A percentile compares a stretch with the other conserved stretches of the same genome.
Evolutionary conservation across 2,888 invertebrate genomes (phyloP).

Genomic region (Tuta absoluta): DNA sequence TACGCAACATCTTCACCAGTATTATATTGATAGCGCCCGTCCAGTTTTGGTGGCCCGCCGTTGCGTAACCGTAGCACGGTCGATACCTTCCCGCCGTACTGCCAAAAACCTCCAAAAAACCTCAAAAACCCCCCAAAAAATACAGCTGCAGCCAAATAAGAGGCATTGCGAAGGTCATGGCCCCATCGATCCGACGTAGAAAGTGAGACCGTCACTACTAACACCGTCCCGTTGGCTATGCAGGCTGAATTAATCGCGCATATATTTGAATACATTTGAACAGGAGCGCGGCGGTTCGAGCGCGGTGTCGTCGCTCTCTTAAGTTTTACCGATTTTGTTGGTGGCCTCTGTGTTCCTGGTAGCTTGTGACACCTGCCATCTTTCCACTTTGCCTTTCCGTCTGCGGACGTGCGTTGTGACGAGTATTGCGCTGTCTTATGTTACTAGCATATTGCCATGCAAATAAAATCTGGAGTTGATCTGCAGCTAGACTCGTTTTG

Average conservation of each 20-base stretch:
- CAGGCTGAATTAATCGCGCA: constrained; percentile 82
- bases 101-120: constrained; percentile 27
- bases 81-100: background rate
- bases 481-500: constrained; percentile 59
- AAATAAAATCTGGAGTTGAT: too few relatives aligned
- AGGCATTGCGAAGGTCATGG: constrained; percentile 79
- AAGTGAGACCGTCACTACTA: constrained; percentile 81
- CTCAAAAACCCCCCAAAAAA: constrained; percentile 48
- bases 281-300: constrained; percentile 68
- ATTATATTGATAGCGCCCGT: background rate
- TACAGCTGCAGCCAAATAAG: constrained; percentile 72
- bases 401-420: background rate
- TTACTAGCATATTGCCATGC: too few relatives aligned
- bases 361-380: constrained; percentile 2
- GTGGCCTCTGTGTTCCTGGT: constrained; percentile 32
- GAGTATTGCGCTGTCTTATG: too few relatives aligned
- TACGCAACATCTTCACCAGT: background rate
- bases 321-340: constrained; percentile 78
- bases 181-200: constrained; percentile 80
- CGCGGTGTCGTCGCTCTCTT: constrained; percentile 76
- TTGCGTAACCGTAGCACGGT: background rate
- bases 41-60: too few relatives aligned
- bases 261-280: constrained; percentile 79
- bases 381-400: background rate
- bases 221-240: constrained; percentile 81